Evolutionary conservation across 2,113 vertebrate species (phyloP).

Genomic region (Tachuris rubrigastra): DNA sequence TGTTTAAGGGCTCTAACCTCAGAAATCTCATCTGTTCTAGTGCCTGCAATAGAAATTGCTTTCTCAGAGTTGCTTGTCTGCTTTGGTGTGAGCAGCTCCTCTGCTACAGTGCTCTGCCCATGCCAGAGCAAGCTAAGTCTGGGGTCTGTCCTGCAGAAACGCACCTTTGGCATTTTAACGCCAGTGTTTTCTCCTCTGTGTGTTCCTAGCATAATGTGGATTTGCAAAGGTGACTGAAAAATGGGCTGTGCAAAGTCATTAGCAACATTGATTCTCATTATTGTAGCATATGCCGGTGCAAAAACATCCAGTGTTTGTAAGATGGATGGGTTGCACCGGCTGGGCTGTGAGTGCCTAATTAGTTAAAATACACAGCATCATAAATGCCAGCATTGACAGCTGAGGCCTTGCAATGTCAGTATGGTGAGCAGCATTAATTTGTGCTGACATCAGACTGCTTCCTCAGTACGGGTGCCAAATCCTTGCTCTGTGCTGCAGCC

Average conservation of each 20-base stretch:
- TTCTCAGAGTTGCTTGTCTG: neutral
- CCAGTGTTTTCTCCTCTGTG: neutral
- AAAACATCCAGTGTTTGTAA: neutral
- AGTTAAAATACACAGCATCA: conserved; percentile 45
- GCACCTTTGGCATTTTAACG: neutral
- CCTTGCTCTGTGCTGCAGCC: neutral
- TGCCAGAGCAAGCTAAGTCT: neutral
- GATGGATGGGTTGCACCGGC: conserved; percentile 16
- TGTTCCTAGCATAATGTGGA: neutral
- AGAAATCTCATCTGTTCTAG: neutral
- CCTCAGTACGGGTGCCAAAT: rapidly evolving
- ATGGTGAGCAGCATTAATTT: conserved; percentile 6
- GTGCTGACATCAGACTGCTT: conserved; percentile 4
- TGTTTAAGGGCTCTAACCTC: neutral
- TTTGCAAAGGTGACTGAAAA: conserved; percentile 53
- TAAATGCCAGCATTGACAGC: conserved; percentile 45
- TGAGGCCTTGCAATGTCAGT: conserved; percentile 11
- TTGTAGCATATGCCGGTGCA: conserved; percentile 45
- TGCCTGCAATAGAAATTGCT: neutral
- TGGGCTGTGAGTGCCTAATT: conserved; percentile 35
- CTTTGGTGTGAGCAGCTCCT: neutral
- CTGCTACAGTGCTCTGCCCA: neutral
- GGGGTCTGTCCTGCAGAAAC: neutral
- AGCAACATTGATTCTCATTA: conserved; percentile 56
- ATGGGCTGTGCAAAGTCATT: conserved; percentile 34